A percentile compares a stretch with the other conserved stretches of the same genome.
These are phyloP conservation scores for Drosophila lacteicornis DNA, from an alignment of 1,140 invertebrate species.

Conservation along the genomic window DNA sequence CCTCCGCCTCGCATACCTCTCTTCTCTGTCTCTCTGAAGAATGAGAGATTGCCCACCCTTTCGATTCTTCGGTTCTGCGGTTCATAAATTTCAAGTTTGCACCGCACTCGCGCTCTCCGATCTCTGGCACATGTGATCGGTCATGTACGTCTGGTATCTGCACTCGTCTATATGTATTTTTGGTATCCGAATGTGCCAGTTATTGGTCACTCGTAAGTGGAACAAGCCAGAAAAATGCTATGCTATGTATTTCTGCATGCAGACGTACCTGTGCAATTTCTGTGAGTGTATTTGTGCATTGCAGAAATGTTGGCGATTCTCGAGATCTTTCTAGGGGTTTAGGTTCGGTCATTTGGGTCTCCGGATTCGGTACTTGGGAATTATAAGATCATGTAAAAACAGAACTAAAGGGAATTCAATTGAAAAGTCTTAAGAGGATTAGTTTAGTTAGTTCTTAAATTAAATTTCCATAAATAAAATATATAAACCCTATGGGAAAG, in stretches of 20 bases:
- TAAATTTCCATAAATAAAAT: no score
- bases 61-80: constrained; percentile 12
- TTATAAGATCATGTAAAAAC: neutral
- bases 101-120: constrained; percentile 34
- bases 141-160: constrained; percentile 15
- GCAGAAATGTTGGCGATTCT: constrained; percentile 16
- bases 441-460: no score
- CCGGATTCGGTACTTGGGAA: neutral
- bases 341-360: neutral
- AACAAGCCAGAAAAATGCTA: constrained; percentile 43
- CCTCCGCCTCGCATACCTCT: constrained; percentile 16
- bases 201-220: constrained; percentile 31
- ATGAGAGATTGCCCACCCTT: neutral
- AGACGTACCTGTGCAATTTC: constrained; percentile 24
- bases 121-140: constrained; percentile 32
- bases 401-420: accelerated
- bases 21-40: constrained; percentile 2
- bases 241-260: constrained; percentile 14
- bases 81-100: constrained; percentile 67
- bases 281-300: constrained; percentile 6
- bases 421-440: neutral
- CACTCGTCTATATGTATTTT: constrained; percentile 18
- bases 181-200: constrained; percentile 19
- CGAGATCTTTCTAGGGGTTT: constrained; percentile 3
- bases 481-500: neutral